A percentile compares a stretch with the other conserved stretches of the same genome.
Conservation (phyloP, 2,888 invertebrate species). For the Flabesymbios commensalis region DNA sequence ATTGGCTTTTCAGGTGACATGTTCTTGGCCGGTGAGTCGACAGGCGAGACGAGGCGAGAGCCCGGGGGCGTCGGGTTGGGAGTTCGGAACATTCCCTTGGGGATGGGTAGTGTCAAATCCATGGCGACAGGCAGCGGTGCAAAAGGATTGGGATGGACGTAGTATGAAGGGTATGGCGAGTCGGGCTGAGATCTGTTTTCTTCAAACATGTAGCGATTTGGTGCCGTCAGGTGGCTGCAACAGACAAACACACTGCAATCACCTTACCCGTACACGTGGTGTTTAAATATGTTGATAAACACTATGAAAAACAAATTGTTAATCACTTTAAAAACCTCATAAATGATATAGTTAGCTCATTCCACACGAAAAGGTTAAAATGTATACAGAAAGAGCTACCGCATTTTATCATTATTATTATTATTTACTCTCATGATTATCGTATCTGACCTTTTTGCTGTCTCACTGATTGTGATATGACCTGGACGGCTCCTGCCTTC, state of each 20-base stretch:
- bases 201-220: slow-evolving; percentile 22
- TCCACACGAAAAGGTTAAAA: too few relatives aligned
- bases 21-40: background rate
- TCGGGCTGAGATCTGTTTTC: slow-evolving; percentile 17
- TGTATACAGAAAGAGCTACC: too few relatives aligned
- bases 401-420: too few relatives aligned
- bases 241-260: too few relatives aligned
- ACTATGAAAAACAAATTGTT: too few relatives aligned
- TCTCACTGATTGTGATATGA: slow-evolving; percentile 28
- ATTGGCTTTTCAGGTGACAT: background rate
- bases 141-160: slow-evolving; percentile 17
- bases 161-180: slow-evolving; percentile 19
- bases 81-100: slow-evolving; percentile 31
- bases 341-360: too few relatives aligned
- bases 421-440: too few relatives aligned
- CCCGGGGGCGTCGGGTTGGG: slow-evolving; percentile 27
- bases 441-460: slow-evolving; percentile 19
- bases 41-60: slow-evolving; percentile 4
- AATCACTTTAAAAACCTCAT: too few relatives aligned
- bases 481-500: slow-evolving; percentile 27
- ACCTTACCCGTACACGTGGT: too few relatives aligned
- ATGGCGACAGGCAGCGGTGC: slow-evolving; percentile 17
- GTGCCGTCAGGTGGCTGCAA: slow-evolving; percentile 22
- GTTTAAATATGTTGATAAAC: too few relatives aligned
- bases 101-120: slow-evolving; percentile 24